Evolutionary conservation across 2,113 vertebrate genomes (phyloP), one percentile per base, ranked within the genome.

Genomic region (Cryptomyrus ogoouensis): DNA sequence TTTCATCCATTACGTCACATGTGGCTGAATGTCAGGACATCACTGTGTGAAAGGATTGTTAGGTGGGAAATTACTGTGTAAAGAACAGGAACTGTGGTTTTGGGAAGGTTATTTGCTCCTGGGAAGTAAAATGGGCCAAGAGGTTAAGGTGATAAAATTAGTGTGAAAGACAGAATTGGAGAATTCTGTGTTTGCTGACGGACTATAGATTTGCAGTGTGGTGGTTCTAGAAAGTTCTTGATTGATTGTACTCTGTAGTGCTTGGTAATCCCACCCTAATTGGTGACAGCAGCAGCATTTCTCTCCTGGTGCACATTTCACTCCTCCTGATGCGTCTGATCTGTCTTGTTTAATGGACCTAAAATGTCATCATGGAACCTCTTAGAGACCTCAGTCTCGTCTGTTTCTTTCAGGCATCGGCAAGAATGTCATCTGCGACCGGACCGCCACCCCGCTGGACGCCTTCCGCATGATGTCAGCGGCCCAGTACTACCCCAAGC

Each of bases 401-500:
- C 47, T 89, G 27, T 83, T 19, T 89, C 91, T 80, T 8, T 62
- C 35, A 93, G 98, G 98, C 87, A 99, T 99, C 24, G 98, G 98
- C 58, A 99, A 99, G 94, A 99, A 99, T 0, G 98, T 99, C 74
- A 99, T 99, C 94, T 99, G 98, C 19, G 98, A 99, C 94, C 95
- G 98, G 86, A 98, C 98, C 0, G 98, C 98, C 0, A 99, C 98
- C 0, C 98, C 98, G 0, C 93, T 99, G 93, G 98, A 99, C 58
- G 98, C 98, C 93, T 99, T 99, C 90, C 94, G 97, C 88, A 99
- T 99, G 98, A 99, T 98, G 98, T 98, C 97, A 0, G 98, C 98
- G 0, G 98, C 98, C 19, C 98, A 99, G 93, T 99, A 99, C 91
- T 99, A 99, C 94, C 98, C 98, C 7, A 99, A 99, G 94, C 95